phyloP scores from a whole-genome alignment of 2,888 invertebrate genomes.

The Tridacna crocea region DNA sequence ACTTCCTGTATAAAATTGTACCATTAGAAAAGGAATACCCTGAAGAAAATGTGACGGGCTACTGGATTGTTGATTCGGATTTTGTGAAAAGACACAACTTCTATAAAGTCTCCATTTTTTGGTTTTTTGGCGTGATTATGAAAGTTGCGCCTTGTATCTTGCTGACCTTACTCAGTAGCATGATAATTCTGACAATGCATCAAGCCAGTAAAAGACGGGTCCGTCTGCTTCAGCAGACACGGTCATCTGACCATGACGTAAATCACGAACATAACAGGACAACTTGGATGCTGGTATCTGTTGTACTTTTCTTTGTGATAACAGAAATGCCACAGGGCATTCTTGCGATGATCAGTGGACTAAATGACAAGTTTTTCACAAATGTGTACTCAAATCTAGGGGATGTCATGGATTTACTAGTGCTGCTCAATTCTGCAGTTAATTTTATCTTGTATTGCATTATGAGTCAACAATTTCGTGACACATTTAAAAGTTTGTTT shows the following conservation, averaged over 20 bases:
- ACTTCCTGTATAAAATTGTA: constrained; percentile 76
- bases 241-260: constrained; percentile 79
- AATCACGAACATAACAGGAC: constrained; percentile 88
- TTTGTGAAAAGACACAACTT: constrained; percentile 69
- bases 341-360: constrained; percentile 88
- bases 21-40: constrained; percentile 36
- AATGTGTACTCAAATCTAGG: constrained; percentile 87
- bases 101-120: constrained; percentile 89
- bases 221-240: constrained; percentile 78
- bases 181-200: constrained; percentile 82
- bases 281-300: constrained; percentile 94
- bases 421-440: constrained; percentile 95
- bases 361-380: constrained; percentile 86
- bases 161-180: constrained; percentile 88
- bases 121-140: constrained; percentile 96
- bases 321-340: constrained; percentile 94
- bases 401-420: constrained; percentile 95
- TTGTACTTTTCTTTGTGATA: constrained; percentile 93
- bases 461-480: constrained; percentile 96
- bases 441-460: constrained; percentile 97
- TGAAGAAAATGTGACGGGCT: constrained; percentile 60
- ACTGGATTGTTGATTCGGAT: constrained; percentile 74
- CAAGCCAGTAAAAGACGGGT: constrained; percentile 78
- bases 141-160: constrained; percentile 95
- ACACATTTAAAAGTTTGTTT: constrained; percentile 84